Base-by-base conservation (phyloP, 2,888 invertebrate genomes). In the Nomada ferruginata region DNA sequence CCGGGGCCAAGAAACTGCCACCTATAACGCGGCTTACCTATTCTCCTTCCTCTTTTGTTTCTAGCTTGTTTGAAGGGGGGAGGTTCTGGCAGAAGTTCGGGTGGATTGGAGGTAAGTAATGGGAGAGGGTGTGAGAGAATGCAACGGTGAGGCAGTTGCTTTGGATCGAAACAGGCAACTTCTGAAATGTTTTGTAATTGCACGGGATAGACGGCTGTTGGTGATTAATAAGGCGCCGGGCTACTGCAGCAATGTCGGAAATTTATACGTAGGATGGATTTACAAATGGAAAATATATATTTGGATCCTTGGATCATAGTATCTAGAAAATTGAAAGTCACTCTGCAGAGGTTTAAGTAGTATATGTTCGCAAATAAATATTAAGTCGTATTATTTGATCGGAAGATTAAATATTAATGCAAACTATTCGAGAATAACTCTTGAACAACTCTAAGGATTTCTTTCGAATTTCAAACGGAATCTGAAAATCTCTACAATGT, bases 1-100 rank as follows among this genome's bases (percentile, higher is more conserved):
- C 63, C 59, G 79, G 76, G 82, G 81, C 81, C 84, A 86, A 84
- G 86, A 81, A 84, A 84, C 87, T 84, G 84, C 81, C 76, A 79
- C 60, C 44, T 20, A 10, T 20, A 26, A 11, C 23, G 5, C 7
- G 44, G 47, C 60, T 64, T 68, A 59, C 10, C 20, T 9, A 7
- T 15, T 15, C 4, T 13, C 53, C 13, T 7, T 11, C 3, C 60
- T 36, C 70, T 57, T 57, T n/a, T 20, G 29, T n/a, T 29, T 15
- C 20, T 36, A 9, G 47, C 23, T 57, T 42, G 55, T 44, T 68
- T 18, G 20, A 9, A 18, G 20, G 57, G n/a, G 18, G 18, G n/a
- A 20, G 18, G 55, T 50, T 47, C 47, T 47, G 44, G 20, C 23
- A 15, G 65, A 59, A 70, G 47, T 70, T 59, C 1, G 42, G 53